These are phyloP conservation scores for Danio albolineatus DNA, from an alignment of 2,797 vertebrate genomes.

Conservation along the genomic window DNA sequence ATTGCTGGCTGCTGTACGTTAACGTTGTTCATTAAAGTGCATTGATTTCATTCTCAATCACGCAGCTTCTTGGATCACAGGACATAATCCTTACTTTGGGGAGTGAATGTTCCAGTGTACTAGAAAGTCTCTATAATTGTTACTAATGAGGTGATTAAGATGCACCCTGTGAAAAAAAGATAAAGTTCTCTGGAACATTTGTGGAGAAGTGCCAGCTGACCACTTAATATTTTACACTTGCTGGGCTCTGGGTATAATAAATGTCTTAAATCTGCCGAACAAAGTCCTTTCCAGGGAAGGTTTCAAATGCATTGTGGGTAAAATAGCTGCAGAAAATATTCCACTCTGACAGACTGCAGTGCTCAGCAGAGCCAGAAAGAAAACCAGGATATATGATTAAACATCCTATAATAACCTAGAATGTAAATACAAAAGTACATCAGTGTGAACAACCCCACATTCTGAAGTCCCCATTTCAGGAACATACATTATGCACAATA, in stretches of 20 bases:
- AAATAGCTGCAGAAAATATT: constrained; percentile 54
- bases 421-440: background rate
- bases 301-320: constrained; percentile 26
- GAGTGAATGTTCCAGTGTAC: too few species aligned
- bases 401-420: background rate
- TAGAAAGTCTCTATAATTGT: too few species aligned
- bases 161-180: too few species aligned
- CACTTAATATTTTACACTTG: background rate
- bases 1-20: too few species aligned
- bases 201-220: background rate
- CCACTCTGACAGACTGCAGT: constrained; percentile 49
- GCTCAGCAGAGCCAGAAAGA: background rate
- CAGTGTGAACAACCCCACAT: constrained; percentile 5
- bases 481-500: constrained; percentile 33
- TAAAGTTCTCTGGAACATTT: too few species aligned
- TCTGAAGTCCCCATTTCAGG: constrained; percentile 24
- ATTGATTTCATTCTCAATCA: too few species aligned
- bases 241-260: background rate
- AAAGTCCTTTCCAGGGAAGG: constrained; percentile 6
- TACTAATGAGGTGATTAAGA: too few species aligned
- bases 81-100: too few species aligned
- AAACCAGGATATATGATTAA: background rate
- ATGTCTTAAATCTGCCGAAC: background rate
- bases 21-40: too few species aligned
- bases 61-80: too few species aligned